Conservation (phyloP, 2,888 invertebrate species). For the Yponomeuta sedellus region DNA sequence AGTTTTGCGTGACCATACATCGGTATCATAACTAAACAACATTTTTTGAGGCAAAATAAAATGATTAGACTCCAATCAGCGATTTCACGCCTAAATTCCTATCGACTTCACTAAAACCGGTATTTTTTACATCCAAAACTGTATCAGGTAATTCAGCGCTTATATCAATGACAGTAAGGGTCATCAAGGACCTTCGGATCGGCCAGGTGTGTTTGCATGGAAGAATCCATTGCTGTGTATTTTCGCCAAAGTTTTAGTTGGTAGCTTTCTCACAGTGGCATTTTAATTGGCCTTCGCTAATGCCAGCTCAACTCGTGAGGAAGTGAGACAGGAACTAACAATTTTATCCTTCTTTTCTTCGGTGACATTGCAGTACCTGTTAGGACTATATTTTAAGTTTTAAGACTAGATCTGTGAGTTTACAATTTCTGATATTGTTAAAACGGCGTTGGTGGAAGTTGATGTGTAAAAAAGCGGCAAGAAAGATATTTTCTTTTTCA, state of each 20-base stretch:
- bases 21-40: neutral
- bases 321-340: too few relatives aligned
- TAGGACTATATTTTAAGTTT: too few relatives aligned
- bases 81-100: constrained; percentile 9
- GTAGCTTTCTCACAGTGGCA: constrained; percentile 2
- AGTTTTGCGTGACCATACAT: neutral
- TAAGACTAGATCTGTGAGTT: too few relatives aligned
- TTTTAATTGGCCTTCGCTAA: neutral
- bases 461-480: too few relatives aligned
- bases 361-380: too few relatives aligned
- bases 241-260: neutral
- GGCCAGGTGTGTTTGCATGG: neutral
- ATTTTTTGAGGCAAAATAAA: neutral
- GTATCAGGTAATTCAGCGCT: neutral
- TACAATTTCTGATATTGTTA: too few relatives aligned
- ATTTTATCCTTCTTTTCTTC: too few relatives aligned
- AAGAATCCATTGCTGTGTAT: neutral
- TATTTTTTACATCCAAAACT: neutral
- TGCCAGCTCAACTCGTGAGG: neutral
- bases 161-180: neutral
- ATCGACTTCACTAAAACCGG: neutral
- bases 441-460: too few relatives aligned
- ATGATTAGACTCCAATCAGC: constrained; percentile 5
- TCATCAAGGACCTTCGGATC: neutral
- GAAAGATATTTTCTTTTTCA: too few relatives aligned